Evolutionary conservation across 2,888 invertebrate genomes (phyloP).

Genomic region (Drosophila neoperkinsi): DNA sequence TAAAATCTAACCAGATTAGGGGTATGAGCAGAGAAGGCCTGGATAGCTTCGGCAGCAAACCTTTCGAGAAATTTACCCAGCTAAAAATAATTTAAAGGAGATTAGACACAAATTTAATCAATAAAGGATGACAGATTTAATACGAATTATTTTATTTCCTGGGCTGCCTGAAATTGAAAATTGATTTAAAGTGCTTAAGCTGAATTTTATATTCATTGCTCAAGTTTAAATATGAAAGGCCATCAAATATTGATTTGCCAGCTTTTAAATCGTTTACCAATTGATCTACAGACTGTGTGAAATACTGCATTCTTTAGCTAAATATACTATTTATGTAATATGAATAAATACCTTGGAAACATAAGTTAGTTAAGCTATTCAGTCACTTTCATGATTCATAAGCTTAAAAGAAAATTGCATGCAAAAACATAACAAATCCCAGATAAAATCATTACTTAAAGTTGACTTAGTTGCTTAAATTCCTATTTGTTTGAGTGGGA

Average conservation of each 20-base stretch:
- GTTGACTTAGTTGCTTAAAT: slow-evolving; percentile 18
- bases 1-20: slow-evolving; percentile 13
- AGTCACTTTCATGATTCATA: not conserved
- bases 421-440: not conserved
- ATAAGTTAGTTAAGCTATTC: not conserved
- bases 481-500: slow-evolving; percentile 1
- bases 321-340: not conserved
- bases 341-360: not conserved
- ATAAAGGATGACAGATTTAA: not conserved
- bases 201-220: not conserved
- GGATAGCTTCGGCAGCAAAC: not conserved
- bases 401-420: not conserved
- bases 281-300: not conserved
- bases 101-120: not conserved
- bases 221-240: too few species aligned
- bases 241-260: not conserved
- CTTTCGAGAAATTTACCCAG: slow-evolving; percentile 3
- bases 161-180: not conserved
- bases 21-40: not conserved
- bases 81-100: not conserved
- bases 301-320: not conserved
- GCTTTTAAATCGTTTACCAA: not conserved
- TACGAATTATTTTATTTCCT: not conserved
- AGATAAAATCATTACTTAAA: slow-evolving; percentile 1
- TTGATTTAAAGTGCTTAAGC: not conserved